Percentiles rank a stretch among this genome's conserved stretches.
phyloP scores from a whole-genome alignment of 1,140 invertebrate species.

The Carposina sasakii region DNA sequence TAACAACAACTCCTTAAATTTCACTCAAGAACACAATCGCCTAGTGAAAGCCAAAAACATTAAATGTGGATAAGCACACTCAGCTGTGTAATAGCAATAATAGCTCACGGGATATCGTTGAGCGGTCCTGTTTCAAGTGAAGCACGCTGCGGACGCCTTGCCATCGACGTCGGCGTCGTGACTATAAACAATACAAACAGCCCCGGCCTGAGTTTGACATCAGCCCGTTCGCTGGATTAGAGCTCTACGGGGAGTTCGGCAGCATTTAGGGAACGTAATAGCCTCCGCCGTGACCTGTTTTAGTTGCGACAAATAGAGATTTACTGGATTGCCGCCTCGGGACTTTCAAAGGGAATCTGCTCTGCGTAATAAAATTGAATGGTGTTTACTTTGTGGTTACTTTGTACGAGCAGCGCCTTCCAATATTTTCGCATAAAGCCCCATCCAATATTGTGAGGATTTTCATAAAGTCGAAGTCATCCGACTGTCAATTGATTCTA shows the following conservation, averaged over 20 bases:
- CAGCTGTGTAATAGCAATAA: conserved; percentile 36
- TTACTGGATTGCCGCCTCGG: conserved; percentile 60
- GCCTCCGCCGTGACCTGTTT: conserved; percentile 69
- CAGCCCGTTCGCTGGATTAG: conserved; percentile 68
- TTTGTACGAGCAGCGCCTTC: conserved; percentile 22
- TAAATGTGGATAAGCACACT: conserved; percentile 39
- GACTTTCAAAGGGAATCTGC: conserved; percentile 50
- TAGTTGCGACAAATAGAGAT: conserved; percentile 71
- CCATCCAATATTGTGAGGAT: conserved; percentile 12
- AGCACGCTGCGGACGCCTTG: conserved; percentile 34
- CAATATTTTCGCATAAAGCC: not conserved
- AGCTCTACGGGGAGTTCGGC: conserved; percentile 65
- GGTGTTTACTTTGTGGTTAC: conserved; percentile 59
- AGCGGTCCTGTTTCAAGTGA: conserved; percentile 58
- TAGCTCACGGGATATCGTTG: conserved; percentile 38
- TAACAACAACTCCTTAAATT: conserved; percentile 13
- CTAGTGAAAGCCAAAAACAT: conserved; percentile 23
- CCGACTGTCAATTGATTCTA: conserved; percentile 39
- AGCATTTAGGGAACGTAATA: conserved; percentile 69
- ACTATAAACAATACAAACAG: conserved; percentile 72
- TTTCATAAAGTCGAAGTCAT: conserved; percentile 25
- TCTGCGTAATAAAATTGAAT: conserved; percentile 65
- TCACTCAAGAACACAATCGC: too few species aligned
- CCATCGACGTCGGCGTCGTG: conserved; percentile 46
- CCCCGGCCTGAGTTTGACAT: conserved; percentile 68